A percentile compares a stretch with the other conserved stretches of the same genome.
Conservation (phyloP, 2,113 vertebrate genomes). For the Kryptolebias marmoratus region DNA sequence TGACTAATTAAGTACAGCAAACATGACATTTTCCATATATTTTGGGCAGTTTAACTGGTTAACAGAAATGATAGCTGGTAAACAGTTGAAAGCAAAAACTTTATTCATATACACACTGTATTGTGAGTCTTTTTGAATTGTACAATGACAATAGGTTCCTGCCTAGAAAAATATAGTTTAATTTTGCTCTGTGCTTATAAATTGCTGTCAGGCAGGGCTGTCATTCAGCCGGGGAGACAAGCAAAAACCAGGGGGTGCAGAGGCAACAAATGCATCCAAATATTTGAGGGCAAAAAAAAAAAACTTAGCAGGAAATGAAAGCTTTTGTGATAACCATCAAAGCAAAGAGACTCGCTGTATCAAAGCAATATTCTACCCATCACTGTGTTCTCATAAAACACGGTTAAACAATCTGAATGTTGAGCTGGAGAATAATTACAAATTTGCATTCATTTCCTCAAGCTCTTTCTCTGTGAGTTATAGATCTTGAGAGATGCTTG, state of each 20-base stretch:
- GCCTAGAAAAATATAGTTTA: slow-evolving; percentile 38
- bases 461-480: slow-evolving; percentile 18
- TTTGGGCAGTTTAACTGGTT: too few species aligned
- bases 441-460: slow-evolving; percentile 60
- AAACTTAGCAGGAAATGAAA: slow-evolving; percentile 65
- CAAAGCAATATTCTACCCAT: slow-evolving; percentile 1
- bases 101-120: background rate
- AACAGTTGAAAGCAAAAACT: too few species aligned
- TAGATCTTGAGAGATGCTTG: slow-evolving; percentile 16
- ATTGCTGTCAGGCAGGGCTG: slow-evolving; percentile 6
- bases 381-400: slow-evolving; percentile 30
- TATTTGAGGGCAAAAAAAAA: background rate
- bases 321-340: slow-evolving; percentile 56
- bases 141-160: slow-evolving; percentile 18
- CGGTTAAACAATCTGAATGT: slow-evolving; percentile 38
- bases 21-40: too few species aligned
- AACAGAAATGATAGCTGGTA: too few species aligned
- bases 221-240: slow-evolving; percentile 11
- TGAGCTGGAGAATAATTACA: slow-evolving; percentile 43
- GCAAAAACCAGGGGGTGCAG: slow-evolving; percentile 1
- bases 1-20: too few species aligned
- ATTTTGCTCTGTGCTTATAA: slow-evolving; percentile 26
- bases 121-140: slow-evolving; percentile 4
- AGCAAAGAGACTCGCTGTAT: background rate
- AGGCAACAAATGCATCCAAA: slow-evolving; percentile 26